Evolutionary conservation across 92 coral and sea anemone genomes (phyloP).

Genomic region (Galaxea fascicularis): DNA sequence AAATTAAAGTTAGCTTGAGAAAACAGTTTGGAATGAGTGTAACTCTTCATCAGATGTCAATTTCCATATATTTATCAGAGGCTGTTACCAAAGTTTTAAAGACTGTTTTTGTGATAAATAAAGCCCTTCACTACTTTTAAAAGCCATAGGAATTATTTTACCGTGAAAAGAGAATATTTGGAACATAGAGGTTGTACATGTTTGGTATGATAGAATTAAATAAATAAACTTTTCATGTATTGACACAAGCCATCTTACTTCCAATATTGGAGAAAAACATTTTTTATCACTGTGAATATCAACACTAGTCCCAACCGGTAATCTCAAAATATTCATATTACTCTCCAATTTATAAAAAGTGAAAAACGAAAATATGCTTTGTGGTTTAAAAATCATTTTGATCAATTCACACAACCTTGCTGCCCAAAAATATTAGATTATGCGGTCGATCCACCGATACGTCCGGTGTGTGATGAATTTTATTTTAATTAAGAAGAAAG

Average conservation of each 20-base stretch:
- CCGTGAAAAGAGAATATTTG: background rate
- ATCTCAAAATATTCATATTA: conserved; percentile 16
- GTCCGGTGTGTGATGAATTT: conserved; percentile 44
- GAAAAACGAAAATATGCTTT: background rate
- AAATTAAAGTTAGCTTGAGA: background rate
- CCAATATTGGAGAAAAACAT: background rate
- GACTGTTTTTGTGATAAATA: background rate
- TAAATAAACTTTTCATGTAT: conserved; percentile 1
- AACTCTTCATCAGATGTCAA: background rate
- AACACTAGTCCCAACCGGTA: conserved; percentile 5
- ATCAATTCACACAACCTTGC: conserved; percentile 2
- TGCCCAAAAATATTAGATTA: conserved; percentile 20
- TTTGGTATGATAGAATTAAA: background rate
- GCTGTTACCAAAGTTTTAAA: background rate
- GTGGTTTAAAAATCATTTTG: conserved; percentile 9
- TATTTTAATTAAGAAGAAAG: conserved; percentile 46
- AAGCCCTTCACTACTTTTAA: background rate
- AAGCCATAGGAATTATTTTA: background rate
- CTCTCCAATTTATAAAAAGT: conserved; percentile 21
- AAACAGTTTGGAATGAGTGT: background rate
- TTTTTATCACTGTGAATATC: background rate
- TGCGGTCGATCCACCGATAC: background rate
- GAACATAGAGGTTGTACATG: background rate
- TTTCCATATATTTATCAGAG: background rate
- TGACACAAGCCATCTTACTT: conserved; percentile 11